A percentile compares a stretch with the other conserved stretches of the same genome.
These are phyloP conservation scores for Scaptodrosophila lebanonensis DNA, from an alignment of 1,140 invertebrate species.

Conservation along the genomic window DNA sequence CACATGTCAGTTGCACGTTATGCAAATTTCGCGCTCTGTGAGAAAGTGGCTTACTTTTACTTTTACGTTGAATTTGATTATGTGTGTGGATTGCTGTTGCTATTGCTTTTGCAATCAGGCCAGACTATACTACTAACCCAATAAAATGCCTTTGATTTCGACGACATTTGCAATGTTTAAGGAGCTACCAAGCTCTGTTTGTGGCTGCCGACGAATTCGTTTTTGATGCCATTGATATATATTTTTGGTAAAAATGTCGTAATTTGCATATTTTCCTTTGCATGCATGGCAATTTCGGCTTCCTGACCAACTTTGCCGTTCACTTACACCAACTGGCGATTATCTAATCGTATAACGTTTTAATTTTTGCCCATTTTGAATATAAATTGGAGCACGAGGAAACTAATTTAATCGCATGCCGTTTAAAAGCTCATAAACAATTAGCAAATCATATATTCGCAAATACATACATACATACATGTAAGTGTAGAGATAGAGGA, in stretches of 20 bases:
- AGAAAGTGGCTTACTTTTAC: constrained; percentile 61
- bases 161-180: not conserved
- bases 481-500: too few relatives aligned
- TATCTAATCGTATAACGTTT: constrained; percentile 37
- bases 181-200: not conserved
- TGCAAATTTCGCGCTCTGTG: constrained; percentile 40
- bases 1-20: constrained; percentile 39
- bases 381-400: constrained; percentile 19
- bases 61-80: constrained; percentile 48
- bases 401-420: constrained; percentile 9
- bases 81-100: constrained; percentile 3
- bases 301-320: constrained; percentile 30
- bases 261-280: constrained; percentile 13
- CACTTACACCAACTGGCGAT: constrained; percentile 30
- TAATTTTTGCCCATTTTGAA: constrained; percentile 28
- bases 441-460: too few relatives aligned
- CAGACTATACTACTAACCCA: constrained; percentile 38
- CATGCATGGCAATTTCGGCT: constrained; percentile 18
- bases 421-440: constrained; percentile 6
- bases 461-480: too few relatives aligned
- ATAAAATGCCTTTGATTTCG: constrained; percentile 22
- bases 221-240: constrained; percentile 2
- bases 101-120: not conserved
- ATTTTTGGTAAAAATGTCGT: constrained; percentile 1
- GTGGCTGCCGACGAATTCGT: constrained; percentile 17